Base-by-base conservation (phyloP, 2,113 vertebrate genomes). In the Lasiurus cinereus region DNA sequence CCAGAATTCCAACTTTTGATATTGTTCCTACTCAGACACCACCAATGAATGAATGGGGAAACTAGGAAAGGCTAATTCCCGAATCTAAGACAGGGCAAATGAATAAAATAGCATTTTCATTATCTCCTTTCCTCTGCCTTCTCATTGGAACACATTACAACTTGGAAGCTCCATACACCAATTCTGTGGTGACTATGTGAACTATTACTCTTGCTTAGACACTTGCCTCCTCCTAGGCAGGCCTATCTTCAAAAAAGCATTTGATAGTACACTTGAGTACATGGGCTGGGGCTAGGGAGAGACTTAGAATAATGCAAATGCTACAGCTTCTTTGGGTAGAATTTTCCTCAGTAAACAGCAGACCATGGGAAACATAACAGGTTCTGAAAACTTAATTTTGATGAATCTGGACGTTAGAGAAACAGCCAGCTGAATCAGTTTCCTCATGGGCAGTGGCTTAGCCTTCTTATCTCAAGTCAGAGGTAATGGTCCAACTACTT, bases 331-430 rank as follows among this genome's bases (percentile, higher is more conserved):
- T 86, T 54, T 22, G 39, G 74, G 59, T 67, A 62, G 82, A 85
- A 67, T 93, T 96, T 95, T 90, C 84, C 88, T 97, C 85, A 59
- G 94, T 90, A 90, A 97, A 96, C 83, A 97, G 67, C 18, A 84
- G 62, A 90, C 90, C 94, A 74, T 97, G 96, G 96, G 97, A 97
- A 97, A 96, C 13, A 0, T 31, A 96, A 92, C 96, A 97, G 96
- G 95, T 97, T 97, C 88, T 85, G 88, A 96, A 97, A 96, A 96
- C 95, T 94, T 93, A 59, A 48, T 83, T 89, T 88, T 85, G 77
- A 74, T 88, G 92, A 88, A 64, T 85, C 56, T 90, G 92, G 77
- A 91, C 92, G 69, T 85, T 78, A 90, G 88, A 90, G 93, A 86
- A 83, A 69, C 36, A 85, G 87, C 93, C 97, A 97, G 94, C 91